Percentiles rank a stretch among this genome's conserved stretches.
phyloP scores from a whole-genome alignment of 2,113 vertebrate genomes.

The Atractosteus spatula region DNA sequence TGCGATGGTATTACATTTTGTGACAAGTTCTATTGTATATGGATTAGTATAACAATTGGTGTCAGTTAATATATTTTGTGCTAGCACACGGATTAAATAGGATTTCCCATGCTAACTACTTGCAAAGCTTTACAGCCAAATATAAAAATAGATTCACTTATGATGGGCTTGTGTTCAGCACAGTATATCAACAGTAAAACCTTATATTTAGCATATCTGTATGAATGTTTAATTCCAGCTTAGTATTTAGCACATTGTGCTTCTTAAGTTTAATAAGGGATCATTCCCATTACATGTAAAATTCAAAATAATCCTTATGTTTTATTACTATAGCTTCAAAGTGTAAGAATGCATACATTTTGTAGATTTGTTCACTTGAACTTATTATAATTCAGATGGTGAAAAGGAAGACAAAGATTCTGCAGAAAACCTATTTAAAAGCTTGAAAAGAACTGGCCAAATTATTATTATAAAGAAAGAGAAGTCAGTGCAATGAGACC shows the following conservation, averaged over 20 bases:
- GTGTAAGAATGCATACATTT: no score
- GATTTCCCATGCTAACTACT: background rate
- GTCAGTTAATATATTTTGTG: constrained; percentile 8
- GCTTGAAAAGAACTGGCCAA: no score
- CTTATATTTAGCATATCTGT: background rate
- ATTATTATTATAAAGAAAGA: no score
- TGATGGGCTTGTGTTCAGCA: no score
- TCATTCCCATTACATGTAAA: background rate
- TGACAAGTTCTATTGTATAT: background rate
- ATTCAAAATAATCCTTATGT: background rate
- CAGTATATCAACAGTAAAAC: background rate
- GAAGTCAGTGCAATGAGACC: no score
- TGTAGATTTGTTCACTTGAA: no score
- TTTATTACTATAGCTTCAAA: background rate
- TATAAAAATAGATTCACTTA: constrained; percentile 6
- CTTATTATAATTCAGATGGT: no score
- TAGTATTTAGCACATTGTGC: background rate
- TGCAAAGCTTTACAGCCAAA: background rate
- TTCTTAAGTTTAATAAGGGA: background rate
- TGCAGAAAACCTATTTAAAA: no score
- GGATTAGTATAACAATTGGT: constrained; percentile 5
- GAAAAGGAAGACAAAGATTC: no score
- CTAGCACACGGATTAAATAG: background rate
- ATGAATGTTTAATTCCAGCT: background rate
- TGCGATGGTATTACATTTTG: background rate